Percentiles rank a stretch among this genome's conserved stretches.
phyloP scores from a whole-genome alignment of 1,140 invertebrate genomes.

The Achatina immaculata region DNA sequence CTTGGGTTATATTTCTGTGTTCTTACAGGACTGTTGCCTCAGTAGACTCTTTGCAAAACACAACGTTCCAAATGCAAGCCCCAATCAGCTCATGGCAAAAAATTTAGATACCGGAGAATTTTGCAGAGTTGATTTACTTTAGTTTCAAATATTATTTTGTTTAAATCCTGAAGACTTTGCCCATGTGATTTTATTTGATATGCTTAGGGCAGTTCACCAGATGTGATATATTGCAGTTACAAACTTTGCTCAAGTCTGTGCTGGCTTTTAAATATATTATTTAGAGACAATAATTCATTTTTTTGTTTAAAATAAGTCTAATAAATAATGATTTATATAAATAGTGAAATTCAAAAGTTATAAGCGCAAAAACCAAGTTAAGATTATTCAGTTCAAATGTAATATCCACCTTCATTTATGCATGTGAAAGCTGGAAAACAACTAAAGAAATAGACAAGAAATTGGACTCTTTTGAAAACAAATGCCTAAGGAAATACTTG shows the following conservation, averaged over 20 bases:
- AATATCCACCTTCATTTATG: too few relatives aligned
- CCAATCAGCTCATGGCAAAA: conserved; percentile 65
- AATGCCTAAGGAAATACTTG: too few relatives aligned
- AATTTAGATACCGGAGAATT: conserved; percentile 68
- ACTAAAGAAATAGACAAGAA: too few relatives aligned
- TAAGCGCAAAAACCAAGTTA: too few relatives aligned
- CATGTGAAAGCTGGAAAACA: too few relatives aligned
- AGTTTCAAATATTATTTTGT: background rate
- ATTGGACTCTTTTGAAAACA: too few relatives aligned
- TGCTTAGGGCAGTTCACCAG: background rate
- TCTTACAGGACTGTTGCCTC: conserved; percentile 63
- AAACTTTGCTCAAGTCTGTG: background rate
- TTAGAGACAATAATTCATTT: too few relatives aligned
- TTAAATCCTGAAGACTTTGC: background rate
- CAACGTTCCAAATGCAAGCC: conserved; percentile 59
- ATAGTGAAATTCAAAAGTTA: too few relatives aligned
- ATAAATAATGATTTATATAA: too few relatives aligned
- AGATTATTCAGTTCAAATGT: too few relatives aligned
- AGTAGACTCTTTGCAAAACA: conserved; percentile 57
- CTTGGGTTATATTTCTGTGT: conserved; percentile 25
- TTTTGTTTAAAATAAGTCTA: too few relatives aligned
- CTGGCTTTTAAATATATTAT: too few relatives aligned
- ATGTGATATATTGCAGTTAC: background rate
- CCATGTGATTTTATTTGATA: background rate
- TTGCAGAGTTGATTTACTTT: conserved; percentile 55